Conservation (phyloP, 1,140 invertebrate species). For the Rhopalosiphum maidis region DNA sequence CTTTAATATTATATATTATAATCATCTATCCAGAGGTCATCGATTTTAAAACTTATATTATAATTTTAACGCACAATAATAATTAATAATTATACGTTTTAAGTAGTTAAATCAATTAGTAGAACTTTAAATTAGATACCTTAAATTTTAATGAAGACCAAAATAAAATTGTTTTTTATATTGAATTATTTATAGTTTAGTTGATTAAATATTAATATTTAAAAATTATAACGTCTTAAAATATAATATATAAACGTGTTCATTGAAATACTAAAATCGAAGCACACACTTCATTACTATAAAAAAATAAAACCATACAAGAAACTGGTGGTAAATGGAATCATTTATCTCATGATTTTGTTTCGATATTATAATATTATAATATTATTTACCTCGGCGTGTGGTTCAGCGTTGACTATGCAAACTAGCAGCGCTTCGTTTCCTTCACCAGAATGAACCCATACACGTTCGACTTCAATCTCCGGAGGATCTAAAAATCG, state of each 20-base stretch:
- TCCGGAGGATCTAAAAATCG: slow-evolving; percentile 68
- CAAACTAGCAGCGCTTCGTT: slow-evolving; percentile 73
- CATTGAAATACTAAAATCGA: background rate
- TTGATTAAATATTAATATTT: background rate
- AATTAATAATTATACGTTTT: background rate
- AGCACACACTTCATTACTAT: background rate
- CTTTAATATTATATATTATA: background rate
- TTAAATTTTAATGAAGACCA: background rate
- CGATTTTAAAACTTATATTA: background rate
- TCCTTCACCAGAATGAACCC: slow-evolving; percentile 72
- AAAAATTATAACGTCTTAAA: background rate
- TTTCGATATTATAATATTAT: background rate
- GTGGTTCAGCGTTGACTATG: slow-evolving; percentile 72
- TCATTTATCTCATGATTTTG: background rate
- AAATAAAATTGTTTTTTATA: background rate
- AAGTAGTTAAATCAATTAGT: background rate
- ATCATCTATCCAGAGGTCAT: background rate
- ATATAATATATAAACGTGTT: background rate
- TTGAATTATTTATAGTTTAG: background rate
- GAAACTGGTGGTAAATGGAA: background rate
- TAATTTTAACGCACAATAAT: background rate
- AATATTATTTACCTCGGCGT: slow-evolving; percentile 66
- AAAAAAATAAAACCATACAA: background rate
- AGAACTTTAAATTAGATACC: background rate
- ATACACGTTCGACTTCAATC: slow-evolving; percentile 70